These are phyloP conservation scores for Laticauda laticaudata DNA, from an alignment of 2,113 vertebrate genomes.

Conservation along the genomic window DNA sequence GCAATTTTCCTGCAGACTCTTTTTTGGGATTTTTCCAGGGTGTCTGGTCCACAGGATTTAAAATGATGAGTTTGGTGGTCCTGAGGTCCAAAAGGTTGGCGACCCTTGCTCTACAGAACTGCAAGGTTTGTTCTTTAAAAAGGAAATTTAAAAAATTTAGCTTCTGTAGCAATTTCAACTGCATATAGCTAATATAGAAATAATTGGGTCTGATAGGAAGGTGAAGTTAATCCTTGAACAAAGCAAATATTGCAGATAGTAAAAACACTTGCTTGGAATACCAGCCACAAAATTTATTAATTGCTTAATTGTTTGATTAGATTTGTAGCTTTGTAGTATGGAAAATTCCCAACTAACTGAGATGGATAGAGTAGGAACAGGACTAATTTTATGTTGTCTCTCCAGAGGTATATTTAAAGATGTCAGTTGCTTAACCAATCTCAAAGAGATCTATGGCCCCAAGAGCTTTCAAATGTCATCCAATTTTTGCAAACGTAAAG, in stretches of 20 bases:
- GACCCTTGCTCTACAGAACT: background rate
- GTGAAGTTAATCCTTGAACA: background rate
- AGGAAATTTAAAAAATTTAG: background rate
- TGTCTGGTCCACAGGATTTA: too few relatives aligned
- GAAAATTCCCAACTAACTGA: background rate
- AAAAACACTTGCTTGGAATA: background rate
- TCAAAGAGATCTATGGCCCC: background rate
- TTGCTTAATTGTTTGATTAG: background rate
- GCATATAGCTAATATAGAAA: background rate
- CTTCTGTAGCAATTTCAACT: background rate
- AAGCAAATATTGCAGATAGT: background rate
- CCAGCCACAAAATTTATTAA: background rate
- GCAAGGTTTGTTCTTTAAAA: background rate
- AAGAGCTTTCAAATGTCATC: background rate
- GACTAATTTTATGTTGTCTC: background rate
- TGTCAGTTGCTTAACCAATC: background rate
- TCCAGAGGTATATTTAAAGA: background rate
- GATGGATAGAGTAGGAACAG: background rate
- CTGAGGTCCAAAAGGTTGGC: too few relatives aligned
- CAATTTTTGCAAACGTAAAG: slow-evolving; percentile 19
- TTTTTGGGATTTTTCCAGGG: too few relatives aligned
- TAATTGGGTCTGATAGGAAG: background rate
- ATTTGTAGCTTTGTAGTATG: background rate
- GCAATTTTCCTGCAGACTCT: too few relatives aligned
- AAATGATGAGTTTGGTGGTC: too few relatives aligned